Base-by-base conservation (phyloP, 2,888 invertebrate species). In the Apotomis capreana region DNA sequence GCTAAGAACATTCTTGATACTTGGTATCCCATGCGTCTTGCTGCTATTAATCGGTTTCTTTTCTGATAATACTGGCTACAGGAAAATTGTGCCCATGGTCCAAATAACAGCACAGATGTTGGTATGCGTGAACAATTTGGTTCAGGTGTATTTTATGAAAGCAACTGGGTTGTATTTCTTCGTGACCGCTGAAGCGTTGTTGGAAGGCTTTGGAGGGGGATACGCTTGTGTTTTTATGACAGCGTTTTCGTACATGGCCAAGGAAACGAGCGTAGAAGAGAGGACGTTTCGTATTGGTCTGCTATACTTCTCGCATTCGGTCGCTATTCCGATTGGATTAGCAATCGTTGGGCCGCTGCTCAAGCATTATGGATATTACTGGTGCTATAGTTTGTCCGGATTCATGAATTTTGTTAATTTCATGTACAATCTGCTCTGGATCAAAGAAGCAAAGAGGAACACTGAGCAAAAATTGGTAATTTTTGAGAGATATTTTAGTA, bases 281-380 rank as follows among this genome's bases (percentile, higher is more conserved):
- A 79, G 83, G 49, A 83, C 83, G 0, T 80, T 82, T 70, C 77
- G 83, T 12, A 70, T 84, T 57, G 84, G 83, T 0, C 51, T 83
- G 46, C 78, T 81, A 36, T 83, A 78, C 73, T 82, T 84, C 44
- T 79, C 77, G 46, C 75, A 79, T 0, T 79, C 80, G 5, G 81
- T 81, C 0, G 81, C 81, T 12, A 76, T 81, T 68, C 83, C 82
- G 0, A 75, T 83, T 4, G 83, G 82, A 4, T 68, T 81, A 13
- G 78, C 79, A 2, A 68, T 79, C 0, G 82, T 80, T 70, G 83
- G 84, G 3, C 62, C 82, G 3, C 70, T 84, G 13, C 67, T 83
- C 26, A 81, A 78, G 40, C 61, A 68, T 6, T 74, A 75, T 44
- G 82, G 83, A 8, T 83, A 96, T 82, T 75, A 73, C 13, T 73